Base-by-base conservation (phyloP, 2,888 invertebrate species). In the Blomia tropicalis region DNA sequence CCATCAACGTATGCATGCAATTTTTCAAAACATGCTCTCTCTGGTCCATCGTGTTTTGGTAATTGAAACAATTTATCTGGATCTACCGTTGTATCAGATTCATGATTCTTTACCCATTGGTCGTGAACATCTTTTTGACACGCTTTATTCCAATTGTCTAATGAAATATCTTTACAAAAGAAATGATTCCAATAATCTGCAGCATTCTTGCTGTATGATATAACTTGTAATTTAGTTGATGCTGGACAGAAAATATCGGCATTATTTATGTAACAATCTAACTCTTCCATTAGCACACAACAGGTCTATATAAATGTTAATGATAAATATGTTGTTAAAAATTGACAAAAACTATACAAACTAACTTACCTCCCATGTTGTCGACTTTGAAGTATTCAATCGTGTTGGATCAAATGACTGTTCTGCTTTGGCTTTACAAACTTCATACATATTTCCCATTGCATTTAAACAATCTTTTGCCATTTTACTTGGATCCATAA, bases 11-110 rank as follows among this genome's bases (percentile, higher is more conserved):
- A 7, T 14, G 51, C 7, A 7, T n/a, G 51, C 51, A 47, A 19
- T 27, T 27, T 47, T 7, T 14, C 51, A 47, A 47, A 47, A n/a
- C 51, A 47, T 11, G 51, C 51, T n/a, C n/a, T 47, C 51, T 47
- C 51, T 47, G 51, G 23, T 47, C 23, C 27, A 47, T 22, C 22
- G 14, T 22, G 11, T 7, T 7, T 7, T 14, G 51, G 51, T 7
- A 47, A n/a, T 11, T 47, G 51, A 27, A 25, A 47, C 22, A 11
- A 11, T 11, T 11, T 7, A 14, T 27, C n/a, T 47, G 51, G 27
- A 47, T 47, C n/a, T 11, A 11, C 51, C 7, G 7, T 19, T 7
- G 22, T 7, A 47, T 7, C 22, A 11, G 7, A 11, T 7, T 47
- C n/a, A 11, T 7, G 7, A 47, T 27, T 47, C 23, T 47, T 47